Percentiles rank a stretch among this genome's conserved stretches.
Evolutionary conservation across 2,888 invertebrate genomes (phyloP).

Genomic region (Ceratothoa steindachneri): DNA sequence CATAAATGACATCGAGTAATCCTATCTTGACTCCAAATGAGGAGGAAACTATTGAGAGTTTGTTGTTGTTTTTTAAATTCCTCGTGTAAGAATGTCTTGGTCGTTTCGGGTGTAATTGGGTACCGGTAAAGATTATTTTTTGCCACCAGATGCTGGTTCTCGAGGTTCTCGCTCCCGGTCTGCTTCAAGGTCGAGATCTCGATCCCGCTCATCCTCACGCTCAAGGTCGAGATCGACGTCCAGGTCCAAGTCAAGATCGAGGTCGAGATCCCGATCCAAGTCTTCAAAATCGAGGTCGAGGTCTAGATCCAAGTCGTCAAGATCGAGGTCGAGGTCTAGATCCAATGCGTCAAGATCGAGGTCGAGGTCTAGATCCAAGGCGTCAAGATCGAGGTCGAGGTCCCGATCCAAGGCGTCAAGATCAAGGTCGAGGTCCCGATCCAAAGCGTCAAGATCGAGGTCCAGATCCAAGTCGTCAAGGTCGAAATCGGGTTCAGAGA

Average conservation of each 20-base stretch:
- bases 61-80: no score
- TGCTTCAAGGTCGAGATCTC: conserved; percentile 20
- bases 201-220: conserved; percentile 24
- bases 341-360: conserved; percentile 53
- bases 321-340: conserved; percentile 56
- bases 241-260: conserved; percentile 53
- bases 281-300: conserved; percentile 55
- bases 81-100: background rate
- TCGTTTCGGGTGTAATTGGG: background rate
- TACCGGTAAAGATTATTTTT: background rate
- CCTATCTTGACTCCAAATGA: no score
- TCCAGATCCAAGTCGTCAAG: background rate
- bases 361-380: conserved; percentile 53
- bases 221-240: conserved; percentile 36
- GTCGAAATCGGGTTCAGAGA: background rate
- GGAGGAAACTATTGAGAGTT: no score
- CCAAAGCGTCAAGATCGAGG: background rate
- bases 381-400: background rate
- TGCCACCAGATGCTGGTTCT: no score
- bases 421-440: background rate
- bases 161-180: conserved; percentile 1
- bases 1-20: no score
- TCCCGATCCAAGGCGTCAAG: background rate
- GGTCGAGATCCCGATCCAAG: conserved; percentile 53
- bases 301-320: conserved; percentile 51